These are phyloP conservation scores for Anas bahamensis DNA, from an alignment of 2,797 vertebrate genomes.

Conservation along the genomic window DNA sequence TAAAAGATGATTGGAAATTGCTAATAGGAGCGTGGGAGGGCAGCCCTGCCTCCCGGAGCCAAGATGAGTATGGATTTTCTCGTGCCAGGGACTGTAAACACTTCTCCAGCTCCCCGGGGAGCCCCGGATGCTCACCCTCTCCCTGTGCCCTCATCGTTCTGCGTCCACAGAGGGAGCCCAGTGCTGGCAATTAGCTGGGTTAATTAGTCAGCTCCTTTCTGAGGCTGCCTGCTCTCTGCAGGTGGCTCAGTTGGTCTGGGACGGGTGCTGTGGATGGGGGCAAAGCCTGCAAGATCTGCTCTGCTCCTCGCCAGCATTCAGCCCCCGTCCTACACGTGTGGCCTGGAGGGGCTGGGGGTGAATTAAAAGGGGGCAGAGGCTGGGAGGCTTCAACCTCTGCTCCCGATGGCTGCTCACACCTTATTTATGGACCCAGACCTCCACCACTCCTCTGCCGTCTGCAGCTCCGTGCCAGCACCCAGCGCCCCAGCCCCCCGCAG, in stretches of 20 bases:
- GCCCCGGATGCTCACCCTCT: not conserved
- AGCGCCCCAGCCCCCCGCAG: not conserved
- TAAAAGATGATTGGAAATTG: slow-evolving; percentile 73
- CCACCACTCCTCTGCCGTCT: not conserved
- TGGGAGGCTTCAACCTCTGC: not conserved
- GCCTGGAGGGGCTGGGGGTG: not conserved
- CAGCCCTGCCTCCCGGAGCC: slow-evolving; percentile 18
- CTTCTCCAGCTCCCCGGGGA: not conserved
- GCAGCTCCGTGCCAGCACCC: not conserved
- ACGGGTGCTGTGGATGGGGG: fast-evolving
- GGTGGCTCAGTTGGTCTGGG: not conserved
- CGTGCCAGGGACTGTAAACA: not conserved
- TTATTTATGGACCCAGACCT: not conserved
- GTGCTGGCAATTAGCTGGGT: slow-evolving; percentile 50
- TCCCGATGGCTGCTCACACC: not conserved
- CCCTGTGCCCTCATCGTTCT: not conserved
- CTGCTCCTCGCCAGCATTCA: not conserved
- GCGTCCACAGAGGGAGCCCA: not conserved
- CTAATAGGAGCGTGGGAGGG: slow-evolving; percentile 59
- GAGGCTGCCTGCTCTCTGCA: not conserved
- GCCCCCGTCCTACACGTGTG: not conserved
- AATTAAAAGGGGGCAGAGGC: fast-evolving
- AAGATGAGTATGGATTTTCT: slow-evolving; percentile 59
- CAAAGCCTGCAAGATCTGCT: fast-evolving
- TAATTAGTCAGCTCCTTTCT: slow-evolving; percentile 25